Base-by-base conservation (phyloP, 2,113 vertebrate species). In the Aix galericulata region DNA sequence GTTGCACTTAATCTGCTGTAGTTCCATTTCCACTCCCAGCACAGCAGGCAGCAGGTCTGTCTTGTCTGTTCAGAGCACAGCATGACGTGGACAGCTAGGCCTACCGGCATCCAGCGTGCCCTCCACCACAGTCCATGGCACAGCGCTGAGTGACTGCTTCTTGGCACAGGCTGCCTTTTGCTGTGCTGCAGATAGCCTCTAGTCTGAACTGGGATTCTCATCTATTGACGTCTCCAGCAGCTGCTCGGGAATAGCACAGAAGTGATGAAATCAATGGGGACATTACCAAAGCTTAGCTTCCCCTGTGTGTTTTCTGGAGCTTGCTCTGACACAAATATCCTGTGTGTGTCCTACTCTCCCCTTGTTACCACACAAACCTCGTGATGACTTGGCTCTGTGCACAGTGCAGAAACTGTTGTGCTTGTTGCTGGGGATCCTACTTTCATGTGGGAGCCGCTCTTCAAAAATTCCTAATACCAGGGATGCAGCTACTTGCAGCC, bases 391-490 rank as follows among this genome's bases (percentile, higher is more conserved):
- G 85, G 93, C 85, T 83, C 78, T 71, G 63, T 74, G 50, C 29
- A 15, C 64, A 31, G 44, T 22, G 31, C 78, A 56, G 88, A 82
- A 92, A 53, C 71, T 36, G 32, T 48, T 91, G 42, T 5, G 1
- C 20, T 12, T 10, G 0, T 88, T 87, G 73, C 86, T 93, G 71
- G 81, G 71, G 71, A 63, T 94, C n/a, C 40, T 79, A 1, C 77
- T 96, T 93, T 92, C 73, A 79, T 94, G 90, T 92, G 94, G 94
- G 69, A 93, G 73, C 68, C 78, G 66, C 52, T 90, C 83, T 83
- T 84, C 68, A 67, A 78, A 68, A 42, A 71, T 10, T 21, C 31
- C 21, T 88, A 11, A 64, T 69, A 44, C 80, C 81, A 60, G 86
- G 76, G 88, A 56, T 75, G 40, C 56, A 62, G 56, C 73, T 67